A percentile compares a stretch with the other conserved stretches of the same genome.
phyloP scores from a whole-genome alignment of 2,888 invertebrate genomes.

The Stenoptilia bipunctidactyla region DNA sequence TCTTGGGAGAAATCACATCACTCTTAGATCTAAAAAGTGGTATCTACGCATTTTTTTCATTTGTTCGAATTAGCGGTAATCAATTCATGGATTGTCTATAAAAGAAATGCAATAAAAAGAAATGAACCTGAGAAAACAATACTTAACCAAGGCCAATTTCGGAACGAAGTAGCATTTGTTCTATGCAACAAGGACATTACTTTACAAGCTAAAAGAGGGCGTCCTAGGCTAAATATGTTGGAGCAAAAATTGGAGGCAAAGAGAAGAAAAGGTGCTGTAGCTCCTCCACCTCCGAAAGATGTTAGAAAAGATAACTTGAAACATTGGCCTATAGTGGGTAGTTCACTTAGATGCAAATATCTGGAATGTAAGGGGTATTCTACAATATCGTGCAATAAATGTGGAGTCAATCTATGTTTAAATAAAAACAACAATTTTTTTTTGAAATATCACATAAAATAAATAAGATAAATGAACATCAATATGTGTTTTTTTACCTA shows the following conservation, averaged over 20 bases:
- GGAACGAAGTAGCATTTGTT: conserved; percentile 28
- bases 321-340: conserved; percentile 32
- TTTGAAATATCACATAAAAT: conserved; percentile 26
- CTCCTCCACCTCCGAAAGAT: conserved; percentile 29
- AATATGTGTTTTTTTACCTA: too few species aligned
- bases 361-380: conserved; percentile 31
- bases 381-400: conserved; percentile 28
- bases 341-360: conserved; percentile 30
- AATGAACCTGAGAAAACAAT: conserved; percentile 26
- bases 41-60: conserved; percentile 30
- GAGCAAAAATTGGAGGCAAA: conserved; percentile 26
- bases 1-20: too few species aligned
- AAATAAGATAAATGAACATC: conserved; percentile 13
- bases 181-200: conserved; percentile 29
- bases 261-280: conserved; percentile 28
- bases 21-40: conserved; percentile 33
- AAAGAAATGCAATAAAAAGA: conserved; percentile 25
- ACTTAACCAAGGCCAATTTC: conserved; percentile 26
- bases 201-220: conserved; percentile 27
- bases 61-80: conserved; percentile 22
- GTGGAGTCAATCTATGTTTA: conserved; percentile 25
- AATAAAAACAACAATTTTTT: conserved; percentile 27
- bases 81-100: conserved; percentile 16
- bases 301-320: conserved; percentile 30
- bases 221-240: conserved; percentile 25